Conservation (phyloP, 1,140 invertebrate genomes). For the Lucilia cuprina region DNA sequence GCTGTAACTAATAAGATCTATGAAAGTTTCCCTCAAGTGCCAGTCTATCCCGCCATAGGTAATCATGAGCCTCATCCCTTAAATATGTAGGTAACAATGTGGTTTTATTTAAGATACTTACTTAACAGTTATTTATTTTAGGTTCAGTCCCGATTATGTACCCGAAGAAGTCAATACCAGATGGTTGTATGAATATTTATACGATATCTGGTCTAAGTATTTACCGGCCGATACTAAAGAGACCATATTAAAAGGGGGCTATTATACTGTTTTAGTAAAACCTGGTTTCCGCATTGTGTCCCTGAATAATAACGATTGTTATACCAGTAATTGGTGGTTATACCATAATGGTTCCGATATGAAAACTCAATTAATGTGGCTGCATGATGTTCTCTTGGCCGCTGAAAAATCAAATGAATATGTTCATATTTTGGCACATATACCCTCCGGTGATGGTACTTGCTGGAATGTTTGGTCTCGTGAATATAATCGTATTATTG, state of each 20-base stretch:
- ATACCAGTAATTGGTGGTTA: conserved; percentile 74
- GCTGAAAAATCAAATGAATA: conserved; percentile 76
- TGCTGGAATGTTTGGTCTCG: conserved; percentile 74
- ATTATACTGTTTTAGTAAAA: conserved; percentile 70
- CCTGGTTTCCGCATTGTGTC: conserved; percentile 76
- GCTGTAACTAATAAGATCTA: conserved; percentile 68
- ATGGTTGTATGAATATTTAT: conserved; percentile 76
- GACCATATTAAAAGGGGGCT: conserved; percentile 72
- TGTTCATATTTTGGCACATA: conserved; percentile 85
- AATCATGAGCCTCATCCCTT: conserved; percentile 91
- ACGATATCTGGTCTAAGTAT: conserved; percentile 72
- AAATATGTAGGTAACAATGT: conserved; percentile 73
- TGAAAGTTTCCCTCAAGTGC: conserved; percentile 69
- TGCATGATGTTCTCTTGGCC: conserved; percentile 71
- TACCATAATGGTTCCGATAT: conserved; percentile 56
- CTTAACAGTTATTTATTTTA: conserved; percentile 9
- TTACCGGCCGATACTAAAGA: conserved; percentile 69
- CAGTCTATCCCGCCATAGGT: conserved; percentile 78
- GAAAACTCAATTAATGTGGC: conserved; percentile 77
- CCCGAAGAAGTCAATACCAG: conserved; percentile 65
- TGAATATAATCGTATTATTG: conserved; percentile 70
- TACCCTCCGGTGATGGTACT: conserved; percentile 75
- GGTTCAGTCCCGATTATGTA: conserved; percentile 53
- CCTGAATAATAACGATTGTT: conserved; percentile 79
- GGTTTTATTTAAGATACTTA: neutral